Base-by-base conservation (phyloP, 2,113 vertebrate species). In the Mesembrinibis cayennensis region DNA sequence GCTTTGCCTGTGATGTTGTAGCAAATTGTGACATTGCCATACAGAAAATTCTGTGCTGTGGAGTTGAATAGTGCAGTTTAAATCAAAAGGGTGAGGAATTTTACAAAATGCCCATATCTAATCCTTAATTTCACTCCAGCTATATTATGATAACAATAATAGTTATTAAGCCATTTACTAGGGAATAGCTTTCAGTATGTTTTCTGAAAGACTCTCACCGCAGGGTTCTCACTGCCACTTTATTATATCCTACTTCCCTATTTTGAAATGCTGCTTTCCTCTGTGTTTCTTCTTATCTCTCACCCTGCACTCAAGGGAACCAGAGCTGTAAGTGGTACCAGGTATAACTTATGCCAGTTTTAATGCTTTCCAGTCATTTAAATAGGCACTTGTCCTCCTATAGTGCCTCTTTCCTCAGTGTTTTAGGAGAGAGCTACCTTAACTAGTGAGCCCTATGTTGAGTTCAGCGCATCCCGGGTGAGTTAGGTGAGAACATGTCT, bases 101-200 rank as follows among this genome's bases (percentile, higher is more conserved):
- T 86, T 86, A 44, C 22, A 32, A 77, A 93, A 83, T 84, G 73
- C 19, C 29, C 7, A 1, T 61, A 74, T 81, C 47, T 92, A 86
- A 63, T 70, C 72, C 38, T 83, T 96, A 93, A 95, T 98, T 97
- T 96, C 19, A 95, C 82, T 97, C 70, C 59, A 82, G 52, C 47
- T 83, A 3, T 87, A 76, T 56, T 94, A 76, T 36, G 18, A 56
- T 83, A 87, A 71, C 34, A 71, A 45, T 74, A 67, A n/a, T 4
- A 82, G 45, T 26, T 74, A 89, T 56, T 45, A 87, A 89, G 27
- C 15, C 32, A 49, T 93, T 91, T 89, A 22, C 36, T 85, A 45
- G 53, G 45, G 32, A 87, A 77, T 66, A 62, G 22, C 22, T 84
- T 93, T 86, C 29, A 49, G 17, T 90, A 19, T 38, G 52, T 71